These are phyloP conservation scores for Minunthozetes semirufus DNA, from an alignment of 2,888 invertebrate species.

Conservation along the genomic window DNA sequence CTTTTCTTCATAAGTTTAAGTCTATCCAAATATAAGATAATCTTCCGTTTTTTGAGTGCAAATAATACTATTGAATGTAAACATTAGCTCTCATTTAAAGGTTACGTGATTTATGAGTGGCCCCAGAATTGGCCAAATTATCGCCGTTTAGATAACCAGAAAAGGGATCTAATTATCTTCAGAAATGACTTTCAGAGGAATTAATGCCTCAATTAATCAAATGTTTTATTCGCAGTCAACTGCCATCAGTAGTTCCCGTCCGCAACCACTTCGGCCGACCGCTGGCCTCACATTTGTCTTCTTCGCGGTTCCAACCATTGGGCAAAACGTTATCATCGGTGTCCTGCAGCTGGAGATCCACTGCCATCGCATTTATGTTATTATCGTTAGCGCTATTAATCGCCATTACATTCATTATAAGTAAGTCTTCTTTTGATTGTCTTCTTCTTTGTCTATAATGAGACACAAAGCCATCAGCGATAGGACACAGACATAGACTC, in stretches of 20 bases:
- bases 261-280: constrained; percentile 35
- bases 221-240: not conserved
- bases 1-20: too few species aligned
- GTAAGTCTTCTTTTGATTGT: constrained; percentile 55
- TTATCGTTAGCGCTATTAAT: constrained; percentile 81
- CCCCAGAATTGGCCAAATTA: too few species aligned
- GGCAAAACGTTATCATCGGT: constrained; percentile 20
- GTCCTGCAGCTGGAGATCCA: constrained; percentile 87
- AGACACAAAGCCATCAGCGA: not conserved
- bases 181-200: not conserved
- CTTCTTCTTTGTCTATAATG: not conserved
- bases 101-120: too few species aligned
- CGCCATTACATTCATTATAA: constrained; percentile 90
- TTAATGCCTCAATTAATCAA: not conserved
- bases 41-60: too few species aligned
- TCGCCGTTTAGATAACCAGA: not conserved
- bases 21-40: too few species aligned
- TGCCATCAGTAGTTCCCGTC: constrained; percentile 34
- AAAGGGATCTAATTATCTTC: not conserved
- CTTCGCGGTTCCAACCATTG: constrained; percentile 30
- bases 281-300: constrained; percentile 32
- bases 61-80: too few species aligned
- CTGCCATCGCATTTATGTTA: constrained; percentile 85
- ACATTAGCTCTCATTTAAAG: too few species aligned
- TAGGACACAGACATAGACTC: not conserved